Evolutionary conservation across 2,888 invertebrate genomes (phyloP).

Genomic region (Cephus rjabovi): DNA sequence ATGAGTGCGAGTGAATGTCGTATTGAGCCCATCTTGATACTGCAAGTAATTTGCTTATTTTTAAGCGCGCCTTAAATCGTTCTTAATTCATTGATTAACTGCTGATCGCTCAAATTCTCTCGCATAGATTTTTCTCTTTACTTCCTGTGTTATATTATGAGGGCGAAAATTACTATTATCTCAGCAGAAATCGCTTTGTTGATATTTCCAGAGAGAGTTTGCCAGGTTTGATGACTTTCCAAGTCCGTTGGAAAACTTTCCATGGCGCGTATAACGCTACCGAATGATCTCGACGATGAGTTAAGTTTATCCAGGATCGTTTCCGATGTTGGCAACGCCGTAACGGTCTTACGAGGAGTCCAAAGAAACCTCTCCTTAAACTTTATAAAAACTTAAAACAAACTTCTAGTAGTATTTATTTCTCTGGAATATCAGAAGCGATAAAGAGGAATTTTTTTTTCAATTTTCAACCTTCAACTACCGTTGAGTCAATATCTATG

Average conservation of each 20-base stretch:
- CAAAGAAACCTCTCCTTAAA: background rate
- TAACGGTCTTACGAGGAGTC: background rate
- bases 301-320: background rate
- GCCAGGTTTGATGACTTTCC: background rate
- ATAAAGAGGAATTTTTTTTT: constrained; percentile 2
- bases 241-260: background rate
- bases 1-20: background rate
- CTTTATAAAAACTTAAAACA: too few relatives aligned
- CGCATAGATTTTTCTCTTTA: background rate
- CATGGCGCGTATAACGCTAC: background rate
- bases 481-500: background rate
- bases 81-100: background rate
- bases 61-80: background rate
- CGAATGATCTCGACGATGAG: background rate
- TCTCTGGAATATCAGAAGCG: background rate
- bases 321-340: background rate
- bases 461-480: background rate
- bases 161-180: background rate
- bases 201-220: background rate
- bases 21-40: background rate
- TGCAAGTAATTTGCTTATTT: background rate
- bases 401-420: background rate
- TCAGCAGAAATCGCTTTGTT: background rate
- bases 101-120: background rate
- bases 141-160: background rate